These are phyloP conservation scores for Bos taurus DNA, from an alignment of 2,113 vertebrate genomes.

Conservation along the genomic window ARS-UCD2.0 NC_037357.1:137990001-137990500, in stretches of 20 bases:
- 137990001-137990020: background rate
- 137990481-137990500: no score
- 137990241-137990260: background rate
- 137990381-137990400: accelerated
- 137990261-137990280: background rate
- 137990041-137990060: background rate
- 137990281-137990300: background rate
- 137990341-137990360: accelerated
- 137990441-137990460: background rate
- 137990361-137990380: no score
- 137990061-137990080: accelerated
- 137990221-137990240: background rate
- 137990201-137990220: background rate
- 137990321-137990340: background rate
- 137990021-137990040: accelerated
- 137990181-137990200: background rate
- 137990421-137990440: background rate
- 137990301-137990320: background rate
- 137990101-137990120: background rate
- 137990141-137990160: background rate
- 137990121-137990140: accelerated
- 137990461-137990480: background rate
- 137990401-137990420: background rate
- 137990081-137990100: background rate
- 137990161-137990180: accelerated